These are phyloP conservation scores for Empis stercorea DNA, from an alignment of 2,888 invertebrate species.

Conservation along the genomic window DNA sequence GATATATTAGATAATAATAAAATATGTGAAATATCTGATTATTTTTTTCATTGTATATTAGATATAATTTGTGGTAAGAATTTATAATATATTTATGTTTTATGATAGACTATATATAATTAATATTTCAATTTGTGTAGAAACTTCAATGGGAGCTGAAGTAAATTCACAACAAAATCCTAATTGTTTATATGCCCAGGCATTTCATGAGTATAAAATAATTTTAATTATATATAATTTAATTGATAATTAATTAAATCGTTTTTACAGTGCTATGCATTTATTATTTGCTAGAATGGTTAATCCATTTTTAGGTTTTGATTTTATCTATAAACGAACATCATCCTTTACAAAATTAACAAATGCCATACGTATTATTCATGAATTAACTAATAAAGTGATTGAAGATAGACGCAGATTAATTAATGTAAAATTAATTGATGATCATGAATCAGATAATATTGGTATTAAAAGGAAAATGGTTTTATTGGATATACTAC, in stretches of 20 bases:
- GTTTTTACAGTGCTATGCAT: slow-evolving; percentile 19
- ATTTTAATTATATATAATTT: neutral
- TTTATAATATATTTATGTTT: neutral
- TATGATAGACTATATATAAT: neutral
- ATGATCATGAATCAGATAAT: neutral
- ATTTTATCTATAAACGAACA: slow-evolving; percentile 26
- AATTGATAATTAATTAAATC: neutral
- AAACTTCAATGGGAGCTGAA: slow-evolving; percentile 69
- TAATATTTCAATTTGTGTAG: slow-evolving; percentile 38
- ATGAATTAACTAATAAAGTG: slow-evolving; percentile 22
- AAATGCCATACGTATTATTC: slow-evolving; percentile 20
- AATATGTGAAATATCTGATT: slow-evolving; percentile 38
- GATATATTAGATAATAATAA: slow-evolving; percentile 37
- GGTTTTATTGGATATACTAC: slow-evolving; percentile 49
- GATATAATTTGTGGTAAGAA: slow-evolving; percentile 47
- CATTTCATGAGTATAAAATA: slow-evolving; percentile 49
- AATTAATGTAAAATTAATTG: too few relatives aligned
- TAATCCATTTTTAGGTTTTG: slow-evolving; percentile 25
- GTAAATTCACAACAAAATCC: slow-evolving; percentile 50
- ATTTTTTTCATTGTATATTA: slow-evolving; percentile 47
- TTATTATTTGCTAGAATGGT: slow-evolving; percentile 30
- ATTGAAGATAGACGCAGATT: slow-evolving; percentile 16
- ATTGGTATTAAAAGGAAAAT: slow-evolving; percentile 15
- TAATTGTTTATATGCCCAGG: slow-evolving; percentile 52
- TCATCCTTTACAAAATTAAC: slow-evolving; percentile 17